A percentile compares a stretch with the other conserved stretches of the same genome.
Evolutionary conservation across 37 sponge, comb jelly and placozoan genomes (phyloP).

Genomic region (Crambe crambe): DNA sequence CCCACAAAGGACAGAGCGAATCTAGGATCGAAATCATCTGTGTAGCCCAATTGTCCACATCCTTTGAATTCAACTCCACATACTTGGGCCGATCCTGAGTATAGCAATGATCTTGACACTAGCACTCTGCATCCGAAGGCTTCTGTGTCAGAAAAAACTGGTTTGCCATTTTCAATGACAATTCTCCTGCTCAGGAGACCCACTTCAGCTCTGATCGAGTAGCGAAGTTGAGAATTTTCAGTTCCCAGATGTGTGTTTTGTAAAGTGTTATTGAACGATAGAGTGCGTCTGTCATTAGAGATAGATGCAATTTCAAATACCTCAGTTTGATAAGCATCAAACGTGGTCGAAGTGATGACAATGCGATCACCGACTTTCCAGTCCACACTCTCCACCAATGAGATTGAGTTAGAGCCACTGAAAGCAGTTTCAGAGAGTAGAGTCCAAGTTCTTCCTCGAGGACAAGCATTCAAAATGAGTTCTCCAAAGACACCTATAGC

Average conservation of each 20-base stretch:
- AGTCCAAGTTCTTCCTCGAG: constrained; percentile 49
- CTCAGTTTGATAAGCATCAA: constrained; percentile 4
- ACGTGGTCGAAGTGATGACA: constrained; percentile 80
- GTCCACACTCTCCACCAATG: neutral
- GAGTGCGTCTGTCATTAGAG: constrained; percentile 1
- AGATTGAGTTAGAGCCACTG: neutral
- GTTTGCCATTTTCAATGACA: constrained; percentile 62
- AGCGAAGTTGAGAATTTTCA: neutral
- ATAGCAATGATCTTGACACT: constrained; percentile 13
- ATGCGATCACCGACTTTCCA: constrained; percentile 75
- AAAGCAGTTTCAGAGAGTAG: constrained; percentile 17
- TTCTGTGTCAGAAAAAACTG: constrained; percentile 24
- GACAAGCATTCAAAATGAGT: constrained; percentile 54
- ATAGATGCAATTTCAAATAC: constrained; percentile 35
- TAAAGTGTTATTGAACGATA: constrained; percentile 40
- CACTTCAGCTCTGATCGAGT: constrained; percentile 73
- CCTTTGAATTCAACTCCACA: constrained; percentile 80
- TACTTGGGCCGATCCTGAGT: constrained; percentile 62
- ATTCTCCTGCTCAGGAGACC: constrained; percentile 85
- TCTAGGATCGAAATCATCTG: constrained; percentile 74
- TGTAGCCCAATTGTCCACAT: constrained; percentile 86
- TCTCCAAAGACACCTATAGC: constrained; percentile 88
- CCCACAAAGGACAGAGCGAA: constrained; percentile 82
- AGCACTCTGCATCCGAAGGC: constrained; percentile 86
- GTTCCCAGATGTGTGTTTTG: constrained; percentile 32